Base-by-base conservation (phyloP, 2,113 vertebrate species). In the Psittacula cyanocephala region DNA sequence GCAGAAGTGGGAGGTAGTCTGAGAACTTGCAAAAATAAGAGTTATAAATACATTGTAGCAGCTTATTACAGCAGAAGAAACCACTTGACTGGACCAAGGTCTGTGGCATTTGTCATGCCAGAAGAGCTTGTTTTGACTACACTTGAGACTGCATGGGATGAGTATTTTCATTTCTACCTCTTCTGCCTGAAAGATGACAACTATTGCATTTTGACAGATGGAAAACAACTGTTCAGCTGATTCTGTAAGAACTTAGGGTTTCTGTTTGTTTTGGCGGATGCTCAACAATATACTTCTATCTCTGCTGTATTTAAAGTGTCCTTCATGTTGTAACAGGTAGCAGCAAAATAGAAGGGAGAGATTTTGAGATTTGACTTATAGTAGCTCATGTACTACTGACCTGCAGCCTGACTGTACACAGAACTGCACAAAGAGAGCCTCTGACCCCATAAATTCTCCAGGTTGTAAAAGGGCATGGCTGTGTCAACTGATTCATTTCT, bases 401-500 rank as follows among this genome's bases (percentile, higher is more conserved):
- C 94, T 95, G 46, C 72, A 91, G 88, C 63, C 31, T 53, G 82
- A 83, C 46, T 71, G 72, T 65, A 94, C 53, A 74, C 60, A 94
- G 93, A 84, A 82, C 55, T 55, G 81, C 67, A 91, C 68, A 86
- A 60, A 96, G 95, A 81, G 24, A 79, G 37, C 27, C 41, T 55
- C 5, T 46, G 63, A 94, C 59, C 81, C 46, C 92, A 90, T 94
- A 91, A 89, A 97, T 95, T 68, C 82, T 90, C 71, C 75, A 70
- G 71, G 55, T 12, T 96, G 80, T 94, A 95, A 97, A 97, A 97
- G 86, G 94, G 60, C 87, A 93, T 50, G 84, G 88, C 91, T 91
- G 47, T 91, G 96, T 95, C 95, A 97, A 94, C 63, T 49, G 90
- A 97, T 87, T 96, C 41, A 95, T 97, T 96, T 88, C 81, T 95